A percentile compares a stretch with the other conserved stretches of the same genome.
phyloP scores from a whole-genome alignment of 2,113 vertebrate species.

The Vidua chalybeata region DNA sequence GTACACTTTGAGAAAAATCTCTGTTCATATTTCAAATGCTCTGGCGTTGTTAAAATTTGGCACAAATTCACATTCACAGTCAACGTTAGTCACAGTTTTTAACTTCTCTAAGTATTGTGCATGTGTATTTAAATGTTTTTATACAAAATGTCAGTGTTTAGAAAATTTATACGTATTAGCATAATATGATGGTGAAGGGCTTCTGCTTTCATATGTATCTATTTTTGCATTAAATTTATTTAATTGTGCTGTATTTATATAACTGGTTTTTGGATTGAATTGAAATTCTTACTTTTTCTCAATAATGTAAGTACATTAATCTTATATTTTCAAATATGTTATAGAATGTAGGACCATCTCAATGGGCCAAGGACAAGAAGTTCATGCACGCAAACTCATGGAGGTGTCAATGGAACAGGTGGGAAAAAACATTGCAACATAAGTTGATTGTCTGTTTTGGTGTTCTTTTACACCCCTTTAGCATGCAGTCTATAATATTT shows the following conservation, averaged over 20 bases:
- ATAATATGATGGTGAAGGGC: not conserved
- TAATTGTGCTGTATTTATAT: not conserved
- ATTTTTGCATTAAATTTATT: not conserved
- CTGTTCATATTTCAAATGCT: not conserved
- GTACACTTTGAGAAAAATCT: not conserved
- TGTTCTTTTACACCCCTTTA: not conserved
- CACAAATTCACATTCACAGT: not conserved
- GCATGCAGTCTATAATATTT: not conserved
- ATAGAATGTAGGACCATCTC: conserved; percentile 77
- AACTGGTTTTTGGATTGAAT: not conserved
- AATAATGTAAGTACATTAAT: not conserved
- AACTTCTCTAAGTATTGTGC: not conserved
- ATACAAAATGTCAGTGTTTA: not conserved
- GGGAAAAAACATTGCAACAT: not conserved
- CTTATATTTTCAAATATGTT: conserved; percentile 9
- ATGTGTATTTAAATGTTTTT: not conserved
- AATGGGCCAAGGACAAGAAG: conserved; percentile 81
- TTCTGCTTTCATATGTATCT: not conserved
- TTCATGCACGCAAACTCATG: conserved; percentile 75
- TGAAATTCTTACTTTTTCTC: not conserved
- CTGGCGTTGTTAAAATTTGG: not conserved
- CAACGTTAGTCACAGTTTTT: not conserved
- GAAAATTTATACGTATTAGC: not conserved
- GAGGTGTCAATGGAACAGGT: conserved; percentile 76
- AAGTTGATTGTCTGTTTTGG: not conserved